These are phyloP conservation scores for Trichacis sp. DNA, from an alignment of 2,888 invertebrate genomes.

Conservation along the genomic window DNA sequence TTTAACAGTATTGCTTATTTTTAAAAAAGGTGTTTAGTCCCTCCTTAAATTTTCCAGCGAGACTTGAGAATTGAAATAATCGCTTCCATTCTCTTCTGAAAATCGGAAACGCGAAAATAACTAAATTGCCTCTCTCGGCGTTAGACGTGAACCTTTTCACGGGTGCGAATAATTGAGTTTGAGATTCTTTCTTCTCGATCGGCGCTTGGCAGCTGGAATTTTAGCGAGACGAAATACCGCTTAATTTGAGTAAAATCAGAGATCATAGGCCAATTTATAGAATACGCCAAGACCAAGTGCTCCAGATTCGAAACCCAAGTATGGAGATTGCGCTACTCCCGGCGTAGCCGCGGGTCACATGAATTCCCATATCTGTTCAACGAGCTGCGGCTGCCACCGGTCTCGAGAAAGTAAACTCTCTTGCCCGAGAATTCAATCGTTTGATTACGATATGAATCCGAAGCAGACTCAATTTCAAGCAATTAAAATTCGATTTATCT, in stretches of 20 bases:
- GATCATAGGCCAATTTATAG: constrained; percentile 33
- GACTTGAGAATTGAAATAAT: too few relatives aligned
- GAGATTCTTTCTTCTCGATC: background rate
- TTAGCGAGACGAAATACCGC: constrained; percentile 10
- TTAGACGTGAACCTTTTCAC: too few relatives aligned
- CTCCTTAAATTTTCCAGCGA: too few relatives aligned
- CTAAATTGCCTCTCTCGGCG: too few relatives aligned
- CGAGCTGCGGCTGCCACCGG: constrained; percentile 28
- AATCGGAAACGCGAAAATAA: too few relatives aligned
- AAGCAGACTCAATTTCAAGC: constrained; percentile 18
- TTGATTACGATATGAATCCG: constrained; percentile 9
- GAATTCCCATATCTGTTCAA: constrained; percentile 63
- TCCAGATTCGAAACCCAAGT: constrained; percentile 62
- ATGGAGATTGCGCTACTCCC: constrained; percentile 61
- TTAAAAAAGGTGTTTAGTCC: too few relatives aligned
- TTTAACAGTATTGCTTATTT: too few relatives aligned
- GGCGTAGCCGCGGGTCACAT: constrained; percentile 50
- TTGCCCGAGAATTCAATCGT: too few relatives aligned
- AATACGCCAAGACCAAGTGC: constrained; percentile 47
- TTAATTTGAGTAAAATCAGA: constrained; percentile 37
- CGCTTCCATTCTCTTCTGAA: too few relatives aligned
- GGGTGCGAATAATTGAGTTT: too few relatives aligned
- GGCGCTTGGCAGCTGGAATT: constrained; percentile 5
- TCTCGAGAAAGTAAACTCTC: constrained; percentile 52
- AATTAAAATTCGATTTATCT: too few relatives aligned